A percentile compares a stretch with the other conserved stretches of the same genome.
Conservation (phyloP, 30 jellyfish, hydroid and myxozoan genomes). For the Phacellophora camtschatica region DNA sequence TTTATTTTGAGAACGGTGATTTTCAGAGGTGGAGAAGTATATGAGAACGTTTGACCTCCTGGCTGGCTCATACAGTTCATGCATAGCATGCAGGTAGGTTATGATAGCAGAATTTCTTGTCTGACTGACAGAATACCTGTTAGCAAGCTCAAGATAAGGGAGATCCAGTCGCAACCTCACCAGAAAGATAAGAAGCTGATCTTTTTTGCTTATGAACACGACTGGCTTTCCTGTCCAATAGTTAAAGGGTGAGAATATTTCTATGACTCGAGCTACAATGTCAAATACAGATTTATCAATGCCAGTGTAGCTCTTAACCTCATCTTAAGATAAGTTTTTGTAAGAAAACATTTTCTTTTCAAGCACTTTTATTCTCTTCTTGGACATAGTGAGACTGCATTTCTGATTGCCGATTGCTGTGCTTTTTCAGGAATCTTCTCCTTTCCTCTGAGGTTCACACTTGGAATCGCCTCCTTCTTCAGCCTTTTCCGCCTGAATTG, state of each 20-base stretch:
- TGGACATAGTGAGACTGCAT: background rate
- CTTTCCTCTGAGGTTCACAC: conserved; percentile 6
- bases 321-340: background rate
- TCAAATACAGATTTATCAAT: background rate
- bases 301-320: conserved; percentile 7
- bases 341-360: background rate
- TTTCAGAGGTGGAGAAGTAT: too few relatives aligned
- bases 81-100: background rate
- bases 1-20: too few relatives aligned
- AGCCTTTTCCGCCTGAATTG: conserved; percentile 3
- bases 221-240: conserved; percentile 8
- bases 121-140: background rate
- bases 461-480: conserved; percentile 10
- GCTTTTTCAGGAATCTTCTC: too few relatives aligned
- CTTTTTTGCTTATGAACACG: background rate
- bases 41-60: too few relatives aligned
- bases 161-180: background rate
- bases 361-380: background rate
- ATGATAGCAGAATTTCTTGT: background rate
- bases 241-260: background rate
- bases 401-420: too few relatives aligned
- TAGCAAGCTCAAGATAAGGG: conserved; percentile 12
- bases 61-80: too few relatives aligned
- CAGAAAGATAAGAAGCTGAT: conserved; percentile 9
- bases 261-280: background rate